Percentiles rank a stretch among this genome's conserved stretches.
Conservation (phyloP, 2,888 invertebrate genomes). For the Eilema sororculum region DNA sequence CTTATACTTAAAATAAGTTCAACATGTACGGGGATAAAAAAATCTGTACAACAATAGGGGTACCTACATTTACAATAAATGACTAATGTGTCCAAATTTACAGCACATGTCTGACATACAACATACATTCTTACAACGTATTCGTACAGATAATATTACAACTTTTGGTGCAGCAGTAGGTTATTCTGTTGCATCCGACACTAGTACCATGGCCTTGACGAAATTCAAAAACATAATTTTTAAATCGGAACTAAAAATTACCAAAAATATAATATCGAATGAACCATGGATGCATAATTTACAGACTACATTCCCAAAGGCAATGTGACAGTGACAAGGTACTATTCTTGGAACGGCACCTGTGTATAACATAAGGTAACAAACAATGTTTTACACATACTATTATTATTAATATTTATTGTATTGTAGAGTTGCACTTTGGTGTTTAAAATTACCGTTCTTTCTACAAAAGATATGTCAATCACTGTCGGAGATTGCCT, state of each 20-base stretch:
- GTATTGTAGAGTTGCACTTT: conserved; percentile 86
- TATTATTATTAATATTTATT: conserved; percentile 70
- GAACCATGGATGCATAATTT: conserved; percentile 44
- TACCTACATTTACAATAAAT: conserved; percentile 74
- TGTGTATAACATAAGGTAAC: conserved; percentile 71
- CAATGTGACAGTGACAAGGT: conserved; percentile 62
- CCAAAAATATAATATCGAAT: conserved; percentile 37
- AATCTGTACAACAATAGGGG: conserved; percentile 78
- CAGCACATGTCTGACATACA: conserved; percentile 60
- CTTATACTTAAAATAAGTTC: conserved; percentile 80
- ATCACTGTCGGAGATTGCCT: conserved; percentile 97
- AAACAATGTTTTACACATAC: conserved; percentile 65
- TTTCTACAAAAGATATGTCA: conserved; percentile 88
- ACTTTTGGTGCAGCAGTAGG: conserved; percentile 19
- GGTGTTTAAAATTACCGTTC: conserved; percentile 81
- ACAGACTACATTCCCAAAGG: conserved; percentile 58
- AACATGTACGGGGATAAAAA: conserved; percentile 70
- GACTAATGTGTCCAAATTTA: conserved; percentile 73
- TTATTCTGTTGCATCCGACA: conserved; percentile 36
- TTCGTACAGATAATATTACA: conserved; percentile 28
- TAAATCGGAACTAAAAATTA: conserved; percentile 31
- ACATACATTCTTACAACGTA: conserved; percentile 29
- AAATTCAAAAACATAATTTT: conserved; percentile 32
- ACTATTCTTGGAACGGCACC: conserved; percentile 80
- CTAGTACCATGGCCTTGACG: conserved; percentile 31